Base-by-base conservation (phyloP, 2,888 invertebrate genomes). In the Cephus rjabovi region DNA sequence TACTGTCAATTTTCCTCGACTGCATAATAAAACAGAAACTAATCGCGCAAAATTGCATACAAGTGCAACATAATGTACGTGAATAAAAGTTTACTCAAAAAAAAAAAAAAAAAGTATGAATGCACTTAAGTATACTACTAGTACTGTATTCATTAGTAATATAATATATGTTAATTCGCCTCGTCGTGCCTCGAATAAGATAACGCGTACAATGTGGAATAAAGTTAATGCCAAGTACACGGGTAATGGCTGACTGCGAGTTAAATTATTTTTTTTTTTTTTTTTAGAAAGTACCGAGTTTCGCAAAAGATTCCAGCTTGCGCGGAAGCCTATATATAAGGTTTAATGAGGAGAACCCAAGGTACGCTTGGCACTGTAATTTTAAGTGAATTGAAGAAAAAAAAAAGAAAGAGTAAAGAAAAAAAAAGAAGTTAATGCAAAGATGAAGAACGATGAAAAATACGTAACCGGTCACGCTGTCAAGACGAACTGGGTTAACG, bases 401-500 rank as follows among this genome's bases (percentile, higher is more conserved):
- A 30, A 74, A 34, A 12, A 34, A 12, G 12, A n/a, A 12, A 4
- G 15, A 70, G 30, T 34, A 11, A 34, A 11, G 34, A 34, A 34
- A 71, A n/a, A 15, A 9, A n/a, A n/a, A 71, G 71, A 71, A 71
- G 1, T 33, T 30, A 23, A 71, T 31, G 34, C 71, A 71, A 12
- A 56, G 56, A 56, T 56, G 23, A 56, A 56, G 56, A 71, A 31
- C 71, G 71, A 71, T 33, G 31, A 34, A 71, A 71, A 71, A 71
- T 71, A 6, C 33, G 33, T n/a, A 34, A 37, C 35, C 12, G 74
- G 35, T 74, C 74, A 34, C 74, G 74, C 74, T 37, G 74, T 71
- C 71, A 31, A 71, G 77, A 40, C 74, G 79, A 79, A 71, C 34
- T 79, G 79, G 79, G 79, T 79, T 75, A 79, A 75, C 77, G 75